Evolutionary conservation across 1,140 invertebrate genomes (phyloP).

Genomic region (Orius insidiosus): DNA sequence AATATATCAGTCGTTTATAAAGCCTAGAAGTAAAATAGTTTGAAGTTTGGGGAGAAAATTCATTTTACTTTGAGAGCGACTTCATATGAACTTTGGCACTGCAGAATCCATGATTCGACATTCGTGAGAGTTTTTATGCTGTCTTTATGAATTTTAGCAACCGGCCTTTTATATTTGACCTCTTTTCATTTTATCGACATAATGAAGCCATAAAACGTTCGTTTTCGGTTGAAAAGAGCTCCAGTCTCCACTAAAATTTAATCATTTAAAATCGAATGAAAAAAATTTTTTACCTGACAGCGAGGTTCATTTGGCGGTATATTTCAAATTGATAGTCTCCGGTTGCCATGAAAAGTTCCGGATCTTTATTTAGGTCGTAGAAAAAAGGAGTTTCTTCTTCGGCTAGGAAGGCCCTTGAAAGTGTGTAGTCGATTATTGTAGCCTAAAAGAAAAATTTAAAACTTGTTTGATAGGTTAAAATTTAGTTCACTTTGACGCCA

Average conservation of each 20-base stretch:
- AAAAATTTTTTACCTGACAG: neutral
- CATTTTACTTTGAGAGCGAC: too few species aligned
- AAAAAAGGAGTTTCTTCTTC: constrained; percentile 45
- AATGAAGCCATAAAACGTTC: constrained; percentile 82
- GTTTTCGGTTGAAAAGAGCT: constrained; percentile 57
- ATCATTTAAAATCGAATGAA: neutral
- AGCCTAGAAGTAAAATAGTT: too few species aligned
- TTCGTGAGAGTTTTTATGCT: constrained; percentile 2
- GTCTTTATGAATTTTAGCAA: constrained; percentile 8
- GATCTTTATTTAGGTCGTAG: constrained; percentile 61
- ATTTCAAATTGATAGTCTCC: constrained; percentile 92
- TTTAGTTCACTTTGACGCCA: constrained; percentile 31
- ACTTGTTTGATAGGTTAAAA: constrained; percentile 6
- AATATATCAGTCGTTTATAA: too few species aligned
- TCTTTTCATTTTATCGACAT: constrained; percentile 43
- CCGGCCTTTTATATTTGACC: constrained; percentile 4
- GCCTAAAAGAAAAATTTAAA: too few species aligned
- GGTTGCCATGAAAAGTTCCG: constrained; percentile 54
- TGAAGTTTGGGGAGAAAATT: too few species aligned
- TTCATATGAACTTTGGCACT: too few species aligned
- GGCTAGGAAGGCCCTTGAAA: constrained; percentile 61
- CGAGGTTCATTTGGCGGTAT: constrained; percentile 60
- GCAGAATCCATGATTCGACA: too few species aligned
- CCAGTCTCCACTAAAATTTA: constrained; percentile 38
- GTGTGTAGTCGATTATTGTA: constrained; percentile 82